These are phyloP conservation scores for Drosophila watanabei DNA, from an alignment of 1,140 invertebrate species.

Conservation along the genomic window DNA sequence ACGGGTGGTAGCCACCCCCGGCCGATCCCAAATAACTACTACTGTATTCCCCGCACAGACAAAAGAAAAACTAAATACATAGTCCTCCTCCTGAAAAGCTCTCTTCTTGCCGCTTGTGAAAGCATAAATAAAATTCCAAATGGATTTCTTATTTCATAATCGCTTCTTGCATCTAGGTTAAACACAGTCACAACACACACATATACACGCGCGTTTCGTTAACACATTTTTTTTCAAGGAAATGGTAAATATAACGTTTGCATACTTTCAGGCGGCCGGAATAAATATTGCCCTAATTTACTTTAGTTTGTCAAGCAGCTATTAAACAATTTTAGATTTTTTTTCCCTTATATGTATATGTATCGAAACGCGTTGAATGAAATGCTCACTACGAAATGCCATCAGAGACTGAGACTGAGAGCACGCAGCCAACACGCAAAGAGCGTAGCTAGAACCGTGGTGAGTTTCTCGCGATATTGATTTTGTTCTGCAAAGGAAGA, in stretches of 20 bases:
- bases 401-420: constrained; percentile 70
- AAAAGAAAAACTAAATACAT: constrained; percentile 9
- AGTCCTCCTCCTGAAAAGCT: neutral
- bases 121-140: constrained; percentile 38
- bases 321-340: constrained; percentile 28
- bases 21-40: constrained; percentile 20
- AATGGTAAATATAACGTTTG: neutral
- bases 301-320: constrained; percentile 44
- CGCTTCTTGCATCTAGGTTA: constrained; percentile 72
- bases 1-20: constrained; percentile 30
- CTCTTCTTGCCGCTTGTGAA: constrained; percentile 1
- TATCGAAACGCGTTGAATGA: constrained; percentile 19
- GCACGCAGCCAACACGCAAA: constrained; percentile 21
- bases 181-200: constrained; percentile 19
- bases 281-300: constrained; percentile 1
- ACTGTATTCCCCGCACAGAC: neutral
- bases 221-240: constrained; percentile 1
- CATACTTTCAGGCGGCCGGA: constrained; percentile 27
- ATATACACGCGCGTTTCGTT: neutral
- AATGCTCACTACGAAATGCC: constrained; percentile 64
- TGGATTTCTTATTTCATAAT: constrained; percentile 76
- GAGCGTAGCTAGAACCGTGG: constrained; percentile 46
- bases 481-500: constrained; percentile 65
- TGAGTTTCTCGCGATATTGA: constrained; percentile 69
- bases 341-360: constrained; percentile 11